Conservation (phyloP, 2,113 vertebrate genomes). For the human region DNA sequence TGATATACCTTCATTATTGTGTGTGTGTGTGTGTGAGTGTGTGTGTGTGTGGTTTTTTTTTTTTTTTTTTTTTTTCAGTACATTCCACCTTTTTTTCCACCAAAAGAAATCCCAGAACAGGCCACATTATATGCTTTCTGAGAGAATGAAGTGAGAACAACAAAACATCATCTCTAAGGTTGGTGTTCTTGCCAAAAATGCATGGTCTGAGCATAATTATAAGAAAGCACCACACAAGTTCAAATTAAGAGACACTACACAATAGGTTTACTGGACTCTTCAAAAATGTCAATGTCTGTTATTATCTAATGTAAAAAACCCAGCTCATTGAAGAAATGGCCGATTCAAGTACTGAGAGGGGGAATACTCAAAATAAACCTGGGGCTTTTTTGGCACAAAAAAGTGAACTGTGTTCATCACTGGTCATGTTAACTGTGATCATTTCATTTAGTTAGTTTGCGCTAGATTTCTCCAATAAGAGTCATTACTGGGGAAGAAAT, state of each 20-base stretch:
- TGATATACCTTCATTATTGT: neutral
- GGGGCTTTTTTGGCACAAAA: too few species aligned
- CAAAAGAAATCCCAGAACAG: neutral
- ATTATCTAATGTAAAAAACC: neutral
- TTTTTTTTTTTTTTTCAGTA: neutral
- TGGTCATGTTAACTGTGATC: neutral
- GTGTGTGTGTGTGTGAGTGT: neutral
- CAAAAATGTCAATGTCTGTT: neutral
- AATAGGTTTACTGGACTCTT: neutral
- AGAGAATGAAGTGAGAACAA: neutral
- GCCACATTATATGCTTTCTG: neutral
- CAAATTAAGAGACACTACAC: neutral
- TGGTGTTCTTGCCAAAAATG: neutral
- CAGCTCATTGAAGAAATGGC: neutral
- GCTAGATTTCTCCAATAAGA: neutral
- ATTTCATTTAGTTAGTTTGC: neutral
- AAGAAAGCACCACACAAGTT: neutral
- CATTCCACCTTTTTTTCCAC: neutral
- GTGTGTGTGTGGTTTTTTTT: neutral
- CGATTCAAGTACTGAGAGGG: neutral
- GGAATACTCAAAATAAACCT: neutral
- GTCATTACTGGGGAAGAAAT: neutral
- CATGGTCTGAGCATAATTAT: neutral
- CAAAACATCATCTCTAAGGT: neutral
- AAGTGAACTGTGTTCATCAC: neutral